Evolutionary conservation across 1,140 invertebrate genomes (phyloP).

Genomic region (Drosophila sucinea): DNA sequence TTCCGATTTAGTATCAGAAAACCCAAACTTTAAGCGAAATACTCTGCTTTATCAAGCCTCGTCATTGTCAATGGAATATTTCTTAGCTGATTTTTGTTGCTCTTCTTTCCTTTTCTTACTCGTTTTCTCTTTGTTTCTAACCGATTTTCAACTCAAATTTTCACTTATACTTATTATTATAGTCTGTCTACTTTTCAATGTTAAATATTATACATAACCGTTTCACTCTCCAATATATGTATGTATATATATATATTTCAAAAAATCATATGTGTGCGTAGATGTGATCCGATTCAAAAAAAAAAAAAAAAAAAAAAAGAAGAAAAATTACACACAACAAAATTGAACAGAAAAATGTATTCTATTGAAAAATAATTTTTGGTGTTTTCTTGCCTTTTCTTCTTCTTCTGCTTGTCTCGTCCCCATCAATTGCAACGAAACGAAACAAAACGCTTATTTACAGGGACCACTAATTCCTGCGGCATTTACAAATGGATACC

Average conservation of each 20-base stretch:
- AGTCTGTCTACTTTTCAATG: conserved; percentile 42
- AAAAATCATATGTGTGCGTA: conserved; percentile 63
- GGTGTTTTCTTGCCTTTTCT: conserved; percentile 53
- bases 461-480: conserved; percentile 96
- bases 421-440: conserved; percentile 48
- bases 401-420: background rate
- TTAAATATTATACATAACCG: conserved; percentile 47
- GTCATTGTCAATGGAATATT: conserved; percentile 22
- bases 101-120: conserved; percentile 21
- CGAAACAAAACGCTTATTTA: conserved; percentile 75
- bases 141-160: conserved; percentile 7
- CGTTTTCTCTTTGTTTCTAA: background rate
- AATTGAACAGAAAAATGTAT: conserved; percentile 44
- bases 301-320: background rate
- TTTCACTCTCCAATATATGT: conserved; percentile 41
- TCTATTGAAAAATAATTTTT: conserved; percentile 78
- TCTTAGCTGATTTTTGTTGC: conserved; percentile 30
- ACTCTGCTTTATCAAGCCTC: conserved; percentile 6
- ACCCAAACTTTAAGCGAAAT: too few relatives aligned
- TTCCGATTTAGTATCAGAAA: too few relatives aligned
- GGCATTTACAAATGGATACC: conserved; percentile 96
- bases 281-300: conserved; percentile 18
- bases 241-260: conserved; percentile 45
- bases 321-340: background rate
- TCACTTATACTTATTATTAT: conserved; percentile 13